These are phyloP conservation scores for Syrphus vitripennis DNA, from an alignment of 2,888 invertebrate genomes.

Conservation along the genomic window DNA sequence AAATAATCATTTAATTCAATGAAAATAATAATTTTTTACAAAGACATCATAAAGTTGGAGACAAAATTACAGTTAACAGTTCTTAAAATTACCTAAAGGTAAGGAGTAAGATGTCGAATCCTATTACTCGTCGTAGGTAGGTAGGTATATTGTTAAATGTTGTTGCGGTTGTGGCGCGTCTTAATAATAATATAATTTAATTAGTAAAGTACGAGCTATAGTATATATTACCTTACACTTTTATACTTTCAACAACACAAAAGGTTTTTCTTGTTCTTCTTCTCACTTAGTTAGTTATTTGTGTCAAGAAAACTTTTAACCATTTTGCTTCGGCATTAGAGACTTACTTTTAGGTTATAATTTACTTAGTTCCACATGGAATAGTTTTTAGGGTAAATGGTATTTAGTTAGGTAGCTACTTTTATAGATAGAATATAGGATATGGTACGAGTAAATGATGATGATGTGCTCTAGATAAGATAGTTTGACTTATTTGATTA, in stretches of 20 bases:
- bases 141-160: not conserved
- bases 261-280: slow-evolving; percentile 37
- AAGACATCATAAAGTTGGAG: not conserved
- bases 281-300: slow-evolving; percentile 39
- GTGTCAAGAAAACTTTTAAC: slow-evolving; percentile 64
- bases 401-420: slow-evolving; percentile 22
- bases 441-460: not conserved
- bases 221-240: not conserved
- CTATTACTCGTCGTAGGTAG: too few relatives aligned
- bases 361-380: slow-evolving; percentile 60
- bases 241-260: not conserved
- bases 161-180: slow-evolving; percentile 10
- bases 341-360: slow-evolving; percentile 30
- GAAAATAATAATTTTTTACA: slow-evolving; percentile 11
- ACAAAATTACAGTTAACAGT: not conserved
- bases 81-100: not conserved
- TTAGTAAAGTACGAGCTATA: slow-evolving; percentile 35
- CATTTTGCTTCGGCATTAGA: slow-evolving; percentile 1
- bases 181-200: slow-evolving; percentile 53
- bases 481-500: slow-evolving; percentile 43
- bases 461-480: slow-evolving; percentile 33
- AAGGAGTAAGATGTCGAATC: not conserved
- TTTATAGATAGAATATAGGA: not conserved
- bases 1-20: slow-evolving; percentile 48
- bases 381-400: slow-evolving; percentile 59